Evolutionary conservation across 2,888 invertebrate species (phyloP).

Genomic region (Parnassius glacialis): DNA sequence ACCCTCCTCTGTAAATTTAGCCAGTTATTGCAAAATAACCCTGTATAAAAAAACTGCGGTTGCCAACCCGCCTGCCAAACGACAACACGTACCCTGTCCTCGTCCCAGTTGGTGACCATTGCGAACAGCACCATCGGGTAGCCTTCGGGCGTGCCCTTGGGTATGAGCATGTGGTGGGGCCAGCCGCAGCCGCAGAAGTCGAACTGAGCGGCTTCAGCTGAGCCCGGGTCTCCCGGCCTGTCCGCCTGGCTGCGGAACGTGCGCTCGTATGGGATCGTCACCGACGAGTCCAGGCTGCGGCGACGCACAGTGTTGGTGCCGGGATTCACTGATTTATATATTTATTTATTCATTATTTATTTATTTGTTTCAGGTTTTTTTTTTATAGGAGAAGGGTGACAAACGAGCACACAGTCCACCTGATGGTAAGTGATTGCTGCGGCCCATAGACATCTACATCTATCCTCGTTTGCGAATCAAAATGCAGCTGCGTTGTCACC

Average conservation of each 20-base stretch:
- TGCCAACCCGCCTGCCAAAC: too few relatives aligned
- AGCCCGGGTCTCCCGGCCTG: constrained; percentile 77
- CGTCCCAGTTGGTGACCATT: constrained; percentile 86
- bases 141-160: constrained; percentile 85
- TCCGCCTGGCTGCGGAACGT: constrained; percentile 86
- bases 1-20: too few relatives aligned
- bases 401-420: too few relatives aligned
- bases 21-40: too few relatives aligned
- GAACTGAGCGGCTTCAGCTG: constrained; percentile 76
- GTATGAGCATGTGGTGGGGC: constrained; percentile 90
- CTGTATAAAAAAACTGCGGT: too few relatives aligned
- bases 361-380: too few relatives aligned
- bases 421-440: too few relatives aligned
- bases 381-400: too few relatives aligned
- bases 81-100: constrained; percentile 78
- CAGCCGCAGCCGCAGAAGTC: constrained; percentile 93
- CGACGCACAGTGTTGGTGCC: constrained; percentile 85
- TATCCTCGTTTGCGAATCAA: too few relatives aligned
- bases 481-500: too few relatives aligned
- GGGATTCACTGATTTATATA: constrained; percentile 75
- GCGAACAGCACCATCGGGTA: constrained; percentile 85
- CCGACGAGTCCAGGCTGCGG: constrained; percentile 86
- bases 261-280: constrained; percentile 90
- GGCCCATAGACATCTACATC: too few relatives aligned
- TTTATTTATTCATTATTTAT: too few relatives aligned